Conservation (phyloP, 2,797 vertebrate genomes). For the Anguilla anguilla region DNA sequence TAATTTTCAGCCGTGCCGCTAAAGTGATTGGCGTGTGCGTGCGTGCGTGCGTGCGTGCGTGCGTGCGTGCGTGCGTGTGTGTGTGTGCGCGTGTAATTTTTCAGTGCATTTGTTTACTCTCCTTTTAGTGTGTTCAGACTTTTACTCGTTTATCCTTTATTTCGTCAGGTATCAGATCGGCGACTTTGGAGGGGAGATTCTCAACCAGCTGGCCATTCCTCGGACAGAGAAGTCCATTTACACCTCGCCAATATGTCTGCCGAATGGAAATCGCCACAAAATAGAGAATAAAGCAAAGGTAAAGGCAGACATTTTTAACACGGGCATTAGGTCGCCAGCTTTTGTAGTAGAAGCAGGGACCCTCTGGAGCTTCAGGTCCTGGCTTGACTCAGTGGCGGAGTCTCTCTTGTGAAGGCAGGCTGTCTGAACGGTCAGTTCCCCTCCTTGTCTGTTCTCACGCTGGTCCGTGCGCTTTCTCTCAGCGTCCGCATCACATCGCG, state of each 20-base stretch:
- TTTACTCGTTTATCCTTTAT: neutral
- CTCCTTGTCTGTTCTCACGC: neutral
- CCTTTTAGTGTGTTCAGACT: neutral
- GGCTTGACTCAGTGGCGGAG: neutral
- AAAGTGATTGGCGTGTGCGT: neutral
- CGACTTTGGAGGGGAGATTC: conserved; percentile 88
- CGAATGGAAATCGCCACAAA: conserved; percentile 84
- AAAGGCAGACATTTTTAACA: conserved; percentile 17
- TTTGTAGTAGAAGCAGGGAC: neutral
- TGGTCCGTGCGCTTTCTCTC: conserved; percentile 24
- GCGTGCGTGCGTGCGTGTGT: neutral
- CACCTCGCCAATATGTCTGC: conserved; percentile 73
- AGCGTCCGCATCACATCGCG: conserved; percentile 78
- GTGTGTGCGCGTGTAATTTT: neutral
- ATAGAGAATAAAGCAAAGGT: conserved; percentile 87
- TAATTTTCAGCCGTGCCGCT: neutral
- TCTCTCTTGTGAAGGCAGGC: neutral
- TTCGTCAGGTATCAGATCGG: conserved; percentile 82
- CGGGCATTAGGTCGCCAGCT: neutral
- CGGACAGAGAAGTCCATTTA: conserved; percentile 82
- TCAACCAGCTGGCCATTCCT: conserved; percentile 83
- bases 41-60: neutral
- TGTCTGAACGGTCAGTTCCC: neutral
- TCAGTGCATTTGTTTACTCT: neutral
- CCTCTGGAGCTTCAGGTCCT: neutral